Evolutionary conservation across 2,113 vertebrate species (phyloP).

Genomic region (Castor canadensis): DNA sequence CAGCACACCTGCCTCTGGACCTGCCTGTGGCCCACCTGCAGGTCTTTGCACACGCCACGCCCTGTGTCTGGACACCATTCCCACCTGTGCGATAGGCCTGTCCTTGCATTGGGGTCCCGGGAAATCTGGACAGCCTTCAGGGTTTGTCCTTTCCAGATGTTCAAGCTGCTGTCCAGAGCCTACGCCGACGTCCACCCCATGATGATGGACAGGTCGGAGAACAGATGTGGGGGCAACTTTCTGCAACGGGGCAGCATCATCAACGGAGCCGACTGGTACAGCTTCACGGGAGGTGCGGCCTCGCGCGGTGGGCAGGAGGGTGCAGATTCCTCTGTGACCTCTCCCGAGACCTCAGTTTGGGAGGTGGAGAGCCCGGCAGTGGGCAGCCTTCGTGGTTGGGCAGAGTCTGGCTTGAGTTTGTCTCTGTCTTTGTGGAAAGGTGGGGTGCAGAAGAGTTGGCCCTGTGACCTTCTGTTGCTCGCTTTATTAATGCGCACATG

Average conservation of each 20-base stretch:
- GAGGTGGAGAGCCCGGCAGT: too few relatives aligned
- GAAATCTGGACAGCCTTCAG: too few relatives aligned
- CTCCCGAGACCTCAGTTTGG: too few relatives aligned
- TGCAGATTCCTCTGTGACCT: too few relatives aligned
- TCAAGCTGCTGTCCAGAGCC: constrained; percentile 92
- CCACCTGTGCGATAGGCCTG: not conserved
- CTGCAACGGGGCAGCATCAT: constrained; percentile 90
- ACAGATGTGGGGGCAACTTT: constrained; percentile 94
- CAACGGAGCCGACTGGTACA: constrained; percentile 98
- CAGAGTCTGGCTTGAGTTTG: accelerated
- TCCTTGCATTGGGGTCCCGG: too few relatives aligned
- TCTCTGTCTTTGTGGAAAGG: accelerated
- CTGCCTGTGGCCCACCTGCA: accelerated
- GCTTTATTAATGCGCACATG: accelerated
- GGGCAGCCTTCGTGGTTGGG: too few relatives aligned
- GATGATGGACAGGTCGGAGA: constrained; percentile 92
- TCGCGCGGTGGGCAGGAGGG: not conserved
- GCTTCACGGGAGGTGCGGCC: constrained; percentile 94
- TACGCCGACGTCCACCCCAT: constrained; percentile 92
- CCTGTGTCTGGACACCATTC: accelerated
- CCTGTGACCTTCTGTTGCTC: not conserved
- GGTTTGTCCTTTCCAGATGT: constrained; percentile 85
- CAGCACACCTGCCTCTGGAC: accelerated
- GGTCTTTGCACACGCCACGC: not conserved
- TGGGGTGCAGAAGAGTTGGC: accelerated